A percentile compares a stretch with the other conserved stretches of the same genome.
Conservation (phyloP, 2,888 invertebrate genomes). For the Scaptomyza parva region DNA sequence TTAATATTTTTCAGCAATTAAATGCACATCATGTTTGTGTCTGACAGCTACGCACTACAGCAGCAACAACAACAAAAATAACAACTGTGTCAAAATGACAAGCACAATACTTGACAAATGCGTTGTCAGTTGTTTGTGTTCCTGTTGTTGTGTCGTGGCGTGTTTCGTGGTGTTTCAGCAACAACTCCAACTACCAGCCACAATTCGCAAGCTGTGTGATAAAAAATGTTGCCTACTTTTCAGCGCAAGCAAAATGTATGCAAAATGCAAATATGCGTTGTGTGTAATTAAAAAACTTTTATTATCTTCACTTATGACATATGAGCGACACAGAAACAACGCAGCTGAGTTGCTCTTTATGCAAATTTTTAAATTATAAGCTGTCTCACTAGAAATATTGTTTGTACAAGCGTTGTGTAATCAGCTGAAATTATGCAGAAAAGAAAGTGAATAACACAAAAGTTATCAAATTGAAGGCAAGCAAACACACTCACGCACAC, state of each 20-base stretch:
- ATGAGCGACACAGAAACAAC: constrained; percentile 21
- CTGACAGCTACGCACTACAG: constrained; percentile 42
- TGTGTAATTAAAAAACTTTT: constrained; percentile 75
- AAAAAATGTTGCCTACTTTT: constrained; percentile 43
- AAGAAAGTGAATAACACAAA: not conserved
- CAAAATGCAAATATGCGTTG: constrained; percentile 1
- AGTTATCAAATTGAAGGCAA: constrained; percentile 11
- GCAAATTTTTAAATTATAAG: constrained; percentile 68
- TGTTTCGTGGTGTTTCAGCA: not conserved
- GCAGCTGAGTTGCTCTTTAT: constrained; percentile 61
- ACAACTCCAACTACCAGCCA: not conserved
- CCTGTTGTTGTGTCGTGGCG: not conserved
- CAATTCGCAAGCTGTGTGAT: not conserved
- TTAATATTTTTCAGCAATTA: constrained; percentile 64
- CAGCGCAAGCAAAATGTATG: constrained; percentile 29
- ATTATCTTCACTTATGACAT: constrained; percentile 48
- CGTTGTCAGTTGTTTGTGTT: constrained; percentile 7
- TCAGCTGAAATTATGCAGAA: constrained; percentile 43
- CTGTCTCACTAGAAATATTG: constrained; percentile 57
- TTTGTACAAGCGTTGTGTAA: constrained; percentile 59
- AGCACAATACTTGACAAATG: constrained; percentile 45
- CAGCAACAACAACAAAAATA: constrained; percentile 20
- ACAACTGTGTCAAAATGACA: constrained; percentile 36
- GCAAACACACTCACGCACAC: constrained; percentile 3
- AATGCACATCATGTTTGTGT: constrained; percentile 64